Evolutionary conservation across 23 tunicate species (phyloP), one percentile per base, ranked within the genome.

Genomic region (Phallusia fumigata): DNA sequence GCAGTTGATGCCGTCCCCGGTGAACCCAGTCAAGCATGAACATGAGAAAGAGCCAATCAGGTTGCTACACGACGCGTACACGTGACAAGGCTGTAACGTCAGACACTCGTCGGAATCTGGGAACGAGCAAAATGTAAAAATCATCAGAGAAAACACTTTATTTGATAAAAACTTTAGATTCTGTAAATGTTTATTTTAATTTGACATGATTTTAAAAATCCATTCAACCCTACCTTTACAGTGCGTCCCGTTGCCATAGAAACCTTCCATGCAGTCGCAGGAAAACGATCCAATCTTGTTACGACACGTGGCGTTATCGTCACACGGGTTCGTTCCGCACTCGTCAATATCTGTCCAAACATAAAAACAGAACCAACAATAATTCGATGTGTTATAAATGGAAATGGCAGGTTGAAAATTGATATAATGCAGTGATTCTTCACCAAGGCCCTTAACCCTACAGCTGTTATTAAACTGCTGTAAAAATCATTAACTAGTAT

Each of bases 51-150:
- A 36, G 0, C 88, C 88, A 34, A 77, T 36, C 0, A 0, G 35
- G 49, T 84, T 84, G 22, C 18, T 19, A 36, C 88, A 84, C 22
- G 30, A 19, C 65, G 58, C 88, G 19, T 21, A 18, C 0, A 21
- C 22, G 83, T 81, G 76, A 19, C 30, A 19, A 10, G 74, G 21
- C 31, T 21, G 13, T 16, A 19, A 47, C 35, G 50, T 52, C 49
- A n/a, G 53, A 30, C 88, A 84, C 76, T 84, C 88, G 36, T 84
- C 5, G 10, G 77, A 13, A 76, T 84, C 88, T 84, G 64, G n/a
- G 74, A 16, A 0, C 19, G 28, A 16, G 74, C 0, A 52, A 80
- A n/a, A n/a, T n/a, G n/a, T n/a, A n/a, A n/a, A n/a, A n/a, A n/a
- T n/a, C n/a, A n/a, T n/a, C n/a, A n/a, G n/a, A n/a, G n/a, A n/a